A percentile compares a stretch with the other conserved stretches of the same genome.
These are phyloP conservation scores for Albula goreensis DNA, from an alignment of 2,113 vertebrate genomes.

Conservation along the genomic window DNA sequence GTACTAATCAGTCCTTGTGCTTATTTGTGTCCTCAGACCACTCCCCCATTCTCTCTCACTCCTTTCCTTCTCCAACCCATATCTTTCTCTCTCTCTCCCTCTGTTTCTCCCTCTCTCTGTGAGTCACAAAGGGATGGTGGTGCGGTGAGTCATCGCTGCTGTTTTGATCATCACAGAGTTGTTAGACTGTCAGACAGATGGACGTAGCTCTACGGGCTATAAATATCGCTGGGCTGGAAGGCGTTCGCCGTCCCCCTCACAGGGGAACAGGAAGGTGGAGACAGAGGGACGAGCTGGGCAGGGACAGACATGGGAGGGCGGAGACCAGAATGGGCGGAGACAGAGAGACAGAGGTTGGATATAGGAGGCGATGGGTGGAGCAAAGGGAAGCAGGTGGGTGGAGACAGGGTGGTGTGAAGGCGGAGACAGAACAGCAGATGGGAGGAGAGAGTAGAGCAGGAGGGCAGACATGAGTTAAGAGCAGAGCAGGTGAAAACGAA, in stretches of 20 bases:
- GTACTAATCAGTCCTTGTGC: background rate
- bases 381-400: background rate
- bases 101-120: background rate
- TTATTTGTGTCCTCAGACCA: background rate
- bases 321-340: background rate
- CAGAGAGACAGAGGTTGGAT: background rate
- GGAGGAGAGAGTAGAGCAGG: background rate
- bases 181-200: conserved; percentile 18
- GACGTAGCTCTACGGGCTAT: conserved; percentile 3
- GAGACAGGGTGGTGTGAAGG: no score
- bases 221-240: conserved; percentile 13
- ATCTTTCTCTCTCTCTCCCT: background rate
- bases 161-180: conserved; percentile 16
- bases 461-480: no score
- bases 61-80: background rate
- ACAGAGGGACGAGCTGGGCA: background rate
- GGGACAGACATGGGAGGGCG: background rate
- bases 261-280: background rate
- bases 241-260: background rate
- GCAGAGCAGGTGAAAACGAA: no score
- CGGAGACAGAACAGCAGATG: no score
- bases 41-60: background rate
- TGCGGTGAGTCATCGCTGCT: conserved; percentile 25
- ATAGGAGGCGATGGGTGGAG: no score
- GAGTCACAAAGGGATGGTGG: conserved; percentile 21